A percentile compares a stretch with the other conserved stretches of the same genome.
Evolutionary conservation across 1,140 invertebrate species (phyloP).

Genomic region (Diprion similis): DNA sequence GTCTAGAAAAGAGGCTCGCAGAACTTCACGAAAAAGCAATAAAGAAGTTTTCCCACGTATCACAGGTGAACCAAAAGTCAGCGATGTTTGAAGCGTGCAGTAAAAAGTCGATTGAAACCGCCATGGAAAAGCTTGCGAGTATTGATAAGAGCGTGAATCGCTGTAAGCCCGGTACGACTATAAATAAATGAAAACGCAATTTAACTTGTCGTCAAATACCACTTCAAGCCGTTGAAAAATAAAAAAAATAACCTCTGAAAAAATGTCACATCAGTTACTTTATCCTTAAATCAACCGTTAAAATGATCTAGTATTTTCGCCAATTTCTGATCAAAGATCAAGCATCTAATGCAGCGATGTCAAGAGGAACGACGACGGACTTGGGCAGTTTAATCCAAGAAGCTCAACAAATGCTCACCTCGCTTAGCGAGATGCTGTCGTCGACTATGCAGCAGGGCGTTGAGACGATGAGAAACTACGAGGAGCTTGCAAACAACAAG

Average conservation of each 20-base stretch:
- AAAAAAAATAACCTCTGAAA: no score
- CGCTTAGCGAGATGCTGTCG: constrained; percentile 27
- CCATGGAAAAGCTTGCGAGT: not conserved
- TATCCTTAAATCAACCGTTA: no score
- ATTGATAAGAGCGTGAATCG: not conserved
- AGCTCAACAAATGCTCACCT: constrained; percentile 26
- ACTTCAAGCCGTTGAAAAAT: no score
- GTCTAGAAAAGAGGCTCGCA: not conserved
- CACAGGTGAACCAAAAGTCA: not conserved
- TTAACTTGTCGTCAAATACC: no score
- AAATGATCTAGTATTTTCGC: no score
- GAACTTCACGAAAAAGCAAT: not conserved
- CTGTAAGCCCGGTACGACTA: no score
- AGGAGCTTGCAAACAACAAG: constrained; percentile 26
- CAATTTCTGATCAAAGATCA: no score
- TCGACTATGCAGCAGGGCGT: constrained; percentile 28
- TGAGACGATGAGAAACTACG: constrained; percentile 26
- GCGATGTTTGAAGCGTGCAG: not conserved
- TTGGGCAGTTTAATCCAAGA: constrained; percentile 21
- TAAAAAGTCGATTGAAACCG: not conserved
- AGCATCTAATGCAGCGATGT: not conserved
- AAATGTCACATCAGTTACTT: no score
- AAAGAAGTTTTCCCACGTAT: not conserved
- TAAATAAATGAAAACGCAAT: no score
- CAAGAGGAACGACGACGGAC: not conserved